Base-by-base conservation (phyloP, 92 coral and sea anemone species). In the Desmophyllum pertusum region DNA sequence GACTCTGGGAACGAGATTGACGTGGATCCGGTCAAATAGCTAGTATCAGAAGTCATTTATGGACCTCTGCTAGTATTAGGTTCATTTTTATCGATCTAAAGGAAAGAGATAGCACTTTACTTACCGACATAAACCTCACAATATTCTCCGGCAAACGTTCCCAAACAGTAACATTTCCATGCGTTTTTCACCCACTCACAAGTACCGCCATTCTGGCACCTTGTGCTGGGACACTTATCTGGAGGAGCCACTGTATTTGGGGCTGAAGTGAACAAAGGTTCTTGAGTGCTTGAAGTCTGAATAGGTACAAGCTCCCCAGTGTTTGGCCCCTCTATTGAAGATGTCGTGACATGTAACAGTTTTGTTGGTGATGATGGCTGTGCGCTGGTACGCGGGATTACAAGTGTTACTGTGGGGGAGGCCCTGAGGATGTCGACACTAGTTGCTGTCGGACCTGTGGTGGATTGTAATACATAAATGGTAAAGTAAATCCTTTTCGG, bases 161-260 rank as follows among this genome's bases (percentile, higher is more conserved):
- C 86, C 51, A 42, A 43, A 42, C 86, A 82, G 18, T 0, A 10
- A 57, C 86, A 82, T 23, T 25, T 23, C 77, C 77, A 72, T 23
- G 52, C 2, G 31, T n/a, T 72, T 43, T 55, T 35, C 86, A 4
- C 42, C 27, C 42, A 27, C 43, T 71, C 30, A 45, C 86, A 82
- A 39, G 79, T 55, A 25, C 86, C 86, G 27, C 86, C 86, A 71
- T 82, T 82, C 40, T 72, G 70, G 39, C 86, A 82, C 70, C 13
- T 30, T 71, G 35, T 43, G 27, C 2, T 25, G 36, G 61, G 72
- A 10, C 86, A 82, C 18, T 40, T 62, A 31, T 6, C 3, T 11
- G 53, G 25, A 71, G 86, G 79, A 8, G 40, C 42, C 25, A 31
- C n/a, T 31, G 79, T 57, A 19, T 42, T 55, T 55, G 86, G 57